phyloP scores from a whole-genome alignment of 2,113 vertebrate genomes.

The Salminus brasiliensis region DNA sequence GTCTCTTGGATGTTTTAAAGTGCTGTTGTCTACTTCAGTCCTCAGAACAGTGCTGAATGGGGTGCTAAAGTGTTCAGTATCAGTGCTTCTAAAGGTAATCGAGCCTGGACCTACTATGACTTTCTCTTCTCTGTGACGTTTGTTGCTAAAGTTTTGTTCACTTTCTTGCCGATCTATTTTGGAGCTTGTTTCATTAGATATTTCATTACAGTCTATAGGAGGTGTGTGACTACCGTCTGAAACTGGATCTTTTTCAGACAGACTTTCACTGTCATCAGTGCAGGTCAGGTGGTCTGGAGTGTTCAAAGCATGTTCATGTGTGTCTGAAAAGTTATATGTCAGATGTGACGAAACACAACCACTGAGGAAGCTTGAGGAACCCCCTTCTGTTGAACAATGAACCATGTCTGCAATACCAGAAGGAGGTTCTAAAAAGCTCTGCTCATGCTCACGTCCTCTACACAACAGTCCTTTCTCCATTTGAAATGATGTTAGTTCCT shows the following conservation, averaged over 20 bases:
- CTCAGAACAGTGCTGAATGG: neutral
- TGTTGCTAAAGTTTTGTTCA: neutral
- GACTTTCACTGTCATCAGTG: neutral
- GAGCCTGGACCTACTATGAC: neutral
- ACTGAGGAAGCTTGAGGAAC: neutral
- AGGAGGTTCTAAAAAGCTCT: neutral
- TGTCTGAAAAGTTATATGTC: too few relatives aligned
- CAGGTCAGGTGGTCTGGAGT: neutral
- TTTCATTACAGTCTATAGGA: neutral
- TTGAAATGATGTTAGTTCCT: neutral
- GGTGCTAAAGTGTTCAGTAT: neutral
- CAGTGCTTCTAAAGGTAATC: neutral
- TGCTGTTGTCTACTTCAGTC: neutral
- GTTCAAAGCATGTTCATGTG: neutral
- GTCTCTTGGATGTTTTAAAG: neutral
- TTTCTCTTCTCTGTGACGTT: neutral
- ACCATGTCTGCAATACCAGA: neutral
- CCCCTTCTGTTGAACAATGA: neutral
- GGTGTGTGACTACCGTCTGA: neutral
- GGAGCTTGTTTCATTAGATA: neutral
- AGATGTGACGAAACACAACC: conserved; percentile 1
- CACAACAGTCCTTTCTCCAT: neutral
- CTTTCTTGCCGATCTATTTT: neutral
- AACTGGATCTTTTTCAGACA: neutral
- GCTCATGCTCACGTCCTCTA: neutral